Evolutionary conservation across 1,140 invertebrate genomes (phyloP).

Genomic region (Aradophagus sp.): DNA sequence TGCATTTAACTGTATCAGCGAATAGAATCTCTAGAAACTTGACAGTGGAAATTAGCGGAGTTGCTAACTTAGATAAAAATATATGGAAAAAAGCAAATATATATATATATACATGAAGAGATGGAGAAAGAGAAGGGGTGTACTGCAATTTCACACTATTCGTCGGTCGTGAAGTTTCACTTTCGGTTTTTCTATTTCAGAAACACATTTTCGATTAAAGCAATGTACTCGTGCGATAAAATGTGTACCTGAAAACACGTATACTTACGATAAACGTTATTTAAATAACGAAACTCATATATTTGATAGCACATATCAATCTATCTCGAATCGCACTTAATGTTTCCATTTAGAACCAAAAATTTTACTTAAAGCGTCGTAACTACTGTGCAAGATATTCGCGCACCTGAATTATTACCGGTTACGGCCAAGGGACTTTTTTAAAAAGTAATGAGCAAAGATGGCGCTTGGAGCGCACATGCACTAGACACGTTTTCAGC

Average conservation of each 20-base stretch:
- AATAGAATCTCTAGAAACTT: slow-evolving; percentile 5
- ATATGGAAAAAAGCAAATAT: neutral
- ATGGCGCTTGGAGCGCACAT: no score
- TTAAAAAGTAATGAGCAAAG: no score
- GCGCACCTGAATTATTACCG: no score
- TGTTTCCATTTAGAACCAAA: no score
- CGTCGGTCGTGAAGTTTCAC: neutral
- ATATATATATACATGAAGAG: neutral
- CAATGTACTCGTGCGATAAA: slow-evolving; percentile 9
- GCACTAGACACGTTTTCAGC: no score
- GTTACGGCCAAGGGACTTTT: no score
- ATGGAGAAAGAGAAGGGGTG: slow-evolving; percentile 3
- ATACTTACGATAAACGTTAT: slow-evolving; percentile 19
- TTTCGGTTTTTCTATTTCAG: slow-evolving; percentile 14
- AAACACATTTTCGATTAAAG: slow-evolving; percentile 30
- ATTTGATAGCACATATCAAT: slow-evolving; percentile 33
- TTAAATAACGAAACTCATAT: slow-evolving; percentile 22
- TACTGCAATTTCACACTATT: slow-evolving; percentile 26
- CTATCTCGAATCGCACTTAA: no score
- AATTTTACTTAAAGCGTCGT: no score
- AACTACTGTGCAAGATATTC: no score
- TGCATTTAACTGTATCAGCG: slow-evolving; percentile 20
- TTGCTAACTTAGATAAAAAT: no score
- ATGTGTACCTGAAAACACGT: slow-evolving; percentile 35
- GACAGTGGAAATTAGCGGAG: slow-evolving; percentile 2